phyloP scores from a whole-genome alignment of 2,797 vertebrate genomes.

The Avahi laniger region DNA sequence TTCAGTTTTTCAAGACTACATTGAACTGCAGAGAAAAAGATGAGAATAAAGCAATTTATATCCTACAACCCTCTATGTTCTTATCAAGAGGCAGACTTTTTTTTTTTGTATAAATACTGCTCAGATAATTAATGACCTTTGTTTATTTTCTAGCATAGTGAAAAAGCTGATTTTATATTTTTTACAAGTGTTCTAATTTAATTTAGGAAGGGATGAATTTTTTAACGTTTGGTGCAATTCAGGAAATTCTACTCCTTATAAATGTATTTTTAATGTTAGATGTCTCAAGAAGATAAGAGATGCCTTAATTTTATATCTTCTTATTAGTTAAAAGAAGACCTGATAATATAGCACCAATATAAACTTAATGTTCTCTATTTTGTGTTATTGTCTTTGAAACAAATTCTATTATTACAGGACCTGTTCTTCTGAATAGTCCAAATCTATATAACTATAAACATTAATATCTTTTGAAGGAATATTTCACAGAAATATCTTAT shows the following conservation, averaged over 20 bases:
- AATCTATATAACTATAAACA: background rate
- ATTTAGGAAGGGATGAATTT: background rate
- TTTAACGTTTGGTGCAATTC: background rate
- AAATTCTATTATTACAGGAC: background rate
- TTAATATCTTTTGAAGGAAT: background rate
- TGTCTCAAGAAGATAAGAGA: background rate
- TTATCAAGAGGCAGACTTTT: background rate
- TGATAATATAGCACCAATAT: background rate
- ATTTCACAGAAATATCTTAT: background rate
- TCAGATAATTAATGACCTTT: background rate
- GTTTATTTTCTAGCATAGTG: background rate
- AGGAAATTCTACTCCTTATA: background rate
- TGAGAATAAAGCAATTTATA: background rate
- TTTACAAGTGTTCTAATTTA: background rate
- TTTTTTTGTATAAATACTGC: background rate
- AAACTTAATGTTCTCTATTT: background rate
- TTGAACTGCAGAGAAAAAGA: background rate
- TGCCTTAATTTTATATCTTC: background rate
- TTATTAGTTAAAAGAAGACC: background rate
- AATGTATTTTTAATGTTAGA: background rate
- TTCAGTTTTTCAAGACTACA: background rate
- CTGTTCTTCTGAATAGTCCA: background rate
- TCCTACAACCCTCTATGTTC: background rate
- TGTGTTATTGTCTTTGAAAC: background rate
- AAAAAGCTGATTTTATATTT: background rate